phyloP scores from a whole-genome alignment of 1,140 invertebrate genomes.

The Pseudachorutes palmiensis region DNA sequence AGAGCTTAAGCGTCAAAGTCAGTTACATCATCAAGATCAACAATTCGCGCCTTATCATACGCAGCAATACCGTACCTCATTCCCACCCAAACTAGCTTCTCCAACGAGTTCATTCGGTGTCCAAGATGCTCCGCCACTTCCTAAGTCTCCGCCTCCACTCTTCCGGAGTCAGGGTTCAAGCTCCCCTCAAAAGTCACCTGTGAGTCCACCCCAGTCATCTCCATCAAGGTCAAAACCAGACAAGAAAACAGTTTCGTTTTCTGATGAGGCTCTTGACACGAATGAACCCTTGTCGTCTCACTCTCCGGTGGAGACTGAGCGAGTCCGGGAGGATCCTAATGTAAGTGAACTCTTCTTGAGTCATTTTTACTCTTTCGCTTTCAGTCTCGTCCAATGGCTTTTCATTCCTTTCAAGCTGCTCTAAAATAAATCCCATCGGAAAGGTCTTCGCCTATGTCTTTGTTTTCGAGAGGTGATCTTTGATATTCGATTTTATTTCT shows the following conservation, averaged over 20 bases:
- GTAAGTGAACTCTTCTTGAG: constrained; percentile 48
- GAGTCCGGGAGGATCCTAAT: constrained; percentile 67
- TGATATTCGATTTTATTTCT: constrained; percentile 39
- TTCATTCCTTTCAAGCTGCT: background rate
- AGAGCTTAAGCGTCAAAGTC: constrained; percentile 45
- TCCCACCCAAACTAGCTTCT: constrained; percentile 34
- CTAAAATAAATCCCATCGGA: background rate
- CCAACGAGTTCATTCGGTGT: constrained; percentile 38
- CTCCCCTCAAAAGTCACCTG: constrained; percentile 32
- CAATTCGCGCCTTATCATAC: constrained; percentile 26
- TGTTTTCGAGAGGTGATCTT: background rate
- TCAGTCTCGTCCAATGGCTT: background rate
- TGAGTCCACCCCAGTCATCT: constrained; percentile 35
- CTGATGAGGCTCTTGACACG: constrained; percentile 58
- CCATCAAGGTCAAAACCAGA: constrained; percentile 27
- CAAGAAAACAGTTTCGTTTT: constrained; percentile 62
- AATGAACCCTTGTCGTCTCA: constrained; percentile 40
- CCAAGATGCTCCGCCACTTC: constrained; percentile 34
- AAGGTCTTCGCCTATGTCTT: background rate
- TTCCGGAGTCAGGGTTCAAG: background rate
- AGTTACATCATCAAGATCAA: constrained; percentile 41
- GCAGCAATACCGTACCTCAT: constrained; percentile 31
- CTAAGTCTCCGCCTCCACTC: constrained; percentile 36
- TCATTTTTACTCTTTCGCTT: background rate
- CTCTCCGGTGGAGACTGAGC: constrained; percentile 48